Conservation (phyloP, 2,797 vertebrate genomes). For the Channa striata region DNA sequence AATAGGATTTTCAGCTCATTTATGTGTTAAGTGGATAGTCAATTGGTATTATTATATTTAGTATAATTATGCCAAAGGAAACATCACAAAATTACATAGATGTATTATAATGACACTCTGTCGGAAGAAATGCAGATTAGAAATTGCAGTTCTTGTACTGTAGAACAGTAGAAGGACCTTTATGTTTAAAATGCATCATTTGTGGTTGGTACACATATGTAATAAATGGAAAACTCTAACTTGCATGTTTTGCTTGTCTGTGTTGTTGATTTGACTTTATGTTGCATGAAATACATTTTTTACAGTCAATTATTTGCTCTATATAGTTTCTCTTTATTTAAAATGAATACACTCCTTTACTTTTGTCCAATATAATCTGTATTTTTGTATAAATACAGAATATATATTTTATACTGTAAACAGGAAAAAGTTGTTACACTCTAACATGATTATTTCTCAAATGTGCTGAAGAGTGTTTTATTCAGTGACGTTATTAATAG, state of each 20-base stretch:
- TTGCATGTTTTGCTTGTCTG: slow-evolving; percentile 76
- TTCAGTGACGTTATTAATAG: not conserved
- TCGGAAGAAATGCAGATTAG: not conserved
- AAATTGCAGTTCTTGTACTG: no score
- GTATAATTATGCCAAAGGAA: not conserved
- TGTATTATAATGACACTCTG: not conserved
- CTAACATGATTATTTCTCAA: not conserved
- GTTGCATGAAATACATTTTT: slow-evolving; percentile 44
- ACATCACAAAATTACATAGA: not conserved
- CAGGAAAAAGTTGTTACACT: not conserved
- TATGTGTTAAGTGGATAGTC: slow-evolving; percentile 16
- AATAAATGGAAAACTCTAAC: slow-evolving; percentile 74
- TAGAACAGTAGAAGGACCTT: slow-evolving; percentile 4
- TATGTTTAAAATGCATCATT: slow-evolving; percentile 59
- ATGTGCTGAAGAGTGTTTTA: not conserved
- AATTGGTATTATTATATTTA: slow-evolving; percentile 9
- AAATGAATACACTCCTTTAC: not conserved
- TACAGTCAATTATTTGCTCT: not conserved
- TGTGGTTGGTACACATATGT: slow-evolving; percentile 53
- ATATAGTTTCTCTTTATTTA: not conserved
- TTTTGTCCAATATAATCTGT: not conserved
- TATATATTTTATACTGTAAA: not conserved
- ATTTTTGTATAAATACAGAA: not conserved
- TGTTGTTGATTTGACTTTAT: slow-evolving; percentile 29
- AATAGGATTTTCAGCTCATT: slow-evolving; percentile 21